These are phyloP conservation scores for Phrynocephalus vlangalii DNA, from an alignment of 2,797 vertebrate species.

Conservation along the genomic window DNA sequence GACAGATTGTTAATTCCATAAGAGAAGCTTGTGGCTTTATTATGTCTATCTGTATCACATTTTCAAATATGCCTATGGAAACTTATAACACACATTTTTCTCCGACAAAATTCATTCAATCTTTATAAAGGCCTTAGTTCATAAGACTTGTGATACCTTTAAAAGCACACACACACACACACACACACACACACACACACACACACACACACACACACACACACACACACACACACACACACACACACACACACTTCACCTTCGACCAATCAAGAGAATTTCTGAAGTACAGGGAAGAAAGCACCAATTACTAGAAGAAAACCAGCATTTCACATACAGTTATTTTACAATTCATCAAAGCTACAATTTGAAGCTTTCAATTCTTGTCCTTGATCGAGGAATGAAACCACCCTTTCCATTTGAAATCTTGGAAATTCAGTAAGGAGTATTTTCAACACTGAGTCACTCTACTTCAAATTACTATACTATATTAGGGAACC, in stretches of 20 bases:
- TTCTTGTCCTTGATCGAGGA: constrained; percentile 33
- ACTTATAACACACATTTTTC: constrained; percentile 18
- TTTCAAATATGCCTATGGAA: constrained; percentile 30
- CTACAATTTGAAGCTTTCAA: constrained; percentile 34
- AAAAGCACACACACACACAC: neutral
- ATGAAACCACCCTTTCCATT: neutral
- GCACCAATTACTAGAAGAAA: neutral
- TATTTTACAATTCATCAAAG: constrained; percentile 21
- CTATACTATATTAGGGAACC: constrained; percentile 31
- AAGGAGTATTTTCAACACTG: constrained; percentile 30
- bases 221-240: too few relatives aligned
- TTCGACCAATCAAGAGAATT: constrained; percentile 34
- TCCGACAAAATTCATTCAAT: neutral
- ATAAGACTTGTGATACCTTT: neutral
- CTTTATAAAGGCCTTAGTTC: constrained; percentile 28
- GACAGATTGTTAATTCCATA: neutral
- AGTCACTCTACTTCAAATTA: constrained; percentile 42
- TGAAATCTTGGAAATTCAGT: constrained; percentile 10
- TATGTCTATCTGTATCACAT: constrained; percentile 3
- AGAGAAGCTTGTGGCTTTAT: constrained; percentile 8
- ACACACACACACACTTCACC: neutral
- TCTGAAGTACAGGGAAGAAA: constrained; percentile 26
- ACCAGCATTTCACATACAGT: constrained; percentile 10
- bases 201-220: neutral
- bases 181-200: too few relatives aligned